Evolutionary conservation across 2,113 vertebrate genomes (phyloP).

Genomic region (Misgurnus mizolepis): DNA sequence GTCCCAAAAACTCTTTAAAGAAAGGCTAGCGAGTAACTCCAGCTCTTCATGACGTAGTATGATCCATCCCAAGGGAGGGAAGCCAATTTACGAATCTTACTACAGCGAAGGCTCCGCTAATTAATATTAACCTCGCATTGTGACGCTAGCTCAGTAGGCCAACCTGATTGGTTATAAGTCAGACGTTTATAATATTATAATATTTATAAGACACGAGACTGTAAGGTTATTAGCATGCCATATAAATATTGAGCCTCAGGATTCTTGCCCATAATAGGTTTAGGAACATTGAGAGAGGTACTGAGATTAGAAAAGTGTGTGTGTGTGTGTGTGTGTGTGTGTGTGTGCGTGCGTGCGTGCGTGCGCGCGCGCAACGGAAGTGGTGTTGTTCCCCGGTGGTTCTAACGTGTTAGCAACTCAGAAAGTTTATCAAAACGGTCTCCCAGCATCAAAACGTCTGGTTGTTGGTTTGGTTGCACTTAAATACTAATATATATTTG

Average conservation of each 20-base stretch:
- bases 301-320: too few species aligned
- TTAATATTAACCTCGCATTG: constrained; percentile 9
- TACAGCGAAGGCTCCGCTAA: constrained; percentile 30
- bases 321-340: too few species aligned
- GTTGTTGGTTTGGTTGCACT: too few species aligned
- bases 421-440: too few species aligned
- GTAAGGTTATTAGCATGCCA: background rate
- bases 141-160: background rate
- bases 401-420: too few species aligned
- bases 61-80: constrained; percentile 51
- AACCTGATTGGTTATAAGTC: background rate
- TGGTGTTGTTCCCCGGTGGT: too few species aligned
- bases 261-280: background rate
- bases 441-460: too few species aligned
- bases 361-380: too few species aligned
- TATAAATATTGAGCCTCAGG: background rate
- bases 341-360: too few species aligned
- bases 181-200: background rate
- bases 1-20: constrained; percentile 30
- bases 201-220: background rate
- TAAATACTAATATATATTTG: too few species aligned
- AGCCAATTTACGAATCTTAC: constrained; percentile 4
- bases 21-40: constrained; percentile 44
- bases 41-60: constrained; percentile 51
- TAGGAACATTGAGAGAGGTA: too few species aligned